A percentile compares a stretch with the other conserved stretches of the same genome.
Evolutionary conservation across 2,113 vertebrate species (phyloP).

Genomic region (Eretmochelys imbricata): DNA sequence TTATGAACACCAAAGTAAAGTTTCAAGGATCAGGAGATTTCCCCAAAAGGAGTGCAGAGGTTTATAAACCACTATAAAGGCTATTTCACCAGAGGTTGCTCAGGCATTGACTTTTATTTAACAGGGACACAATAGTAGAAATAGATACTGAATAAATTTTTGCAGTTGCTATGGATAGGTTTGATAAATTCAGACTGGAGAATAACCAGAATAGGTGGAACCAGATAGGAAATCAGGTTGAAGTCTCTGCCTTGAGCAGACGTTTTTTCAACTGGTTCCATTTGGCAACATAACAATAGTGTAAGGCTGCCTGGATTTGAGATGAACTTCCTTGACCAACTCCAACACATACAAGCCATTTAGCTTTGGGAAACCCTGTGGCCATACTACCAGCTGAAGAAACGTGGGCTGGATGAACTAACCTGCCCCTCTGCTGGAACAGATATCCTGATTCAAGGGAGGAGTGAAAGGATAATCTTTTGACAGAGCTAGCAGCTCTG

Average conservation of each 20-base stretch:
- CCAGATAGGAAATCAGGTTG: not conserved
- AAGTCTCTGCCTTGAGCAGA: not conserved
- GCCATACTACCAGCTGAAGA: not conserved
- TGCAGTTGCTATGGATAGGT: not conserved
- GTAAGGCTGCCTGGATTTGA: not conserved
- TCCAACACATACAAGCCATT: not conserved
- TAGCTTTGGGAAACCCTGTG: not conserved
- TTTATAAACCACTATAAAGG: not conserved
- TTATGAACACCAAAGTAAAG: not conserved
- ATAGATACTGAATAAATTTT: not conserved
- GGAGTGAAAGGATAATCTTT: not conserved
- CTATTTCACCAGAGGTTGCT: not conserved
- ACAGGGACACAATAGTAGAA: not conserved
- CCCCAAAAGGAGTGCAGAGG: not conserved
- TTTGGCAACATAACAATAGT: not conserved
- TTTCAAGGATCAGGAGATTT: not conserved
- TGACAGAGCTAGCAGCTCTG: not conserved
- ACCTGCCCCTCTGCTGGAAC: not conserved
- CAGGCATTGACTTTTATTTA: not conserved
- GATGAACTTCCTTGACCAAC: not conserved
- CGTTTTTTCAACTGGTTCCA: not conserved
- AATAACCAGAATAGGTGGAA: not conserved
- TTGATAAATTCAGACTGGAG: not conserved
- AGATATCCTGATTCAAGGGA: not conserved
- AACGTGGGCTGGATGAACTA: not conserved